Percentiles rank a stretch among this genome's conserved stretches.
Conservation (phyloP, 2,888 invertebrate species). For the Thyatira batis region DNA sequence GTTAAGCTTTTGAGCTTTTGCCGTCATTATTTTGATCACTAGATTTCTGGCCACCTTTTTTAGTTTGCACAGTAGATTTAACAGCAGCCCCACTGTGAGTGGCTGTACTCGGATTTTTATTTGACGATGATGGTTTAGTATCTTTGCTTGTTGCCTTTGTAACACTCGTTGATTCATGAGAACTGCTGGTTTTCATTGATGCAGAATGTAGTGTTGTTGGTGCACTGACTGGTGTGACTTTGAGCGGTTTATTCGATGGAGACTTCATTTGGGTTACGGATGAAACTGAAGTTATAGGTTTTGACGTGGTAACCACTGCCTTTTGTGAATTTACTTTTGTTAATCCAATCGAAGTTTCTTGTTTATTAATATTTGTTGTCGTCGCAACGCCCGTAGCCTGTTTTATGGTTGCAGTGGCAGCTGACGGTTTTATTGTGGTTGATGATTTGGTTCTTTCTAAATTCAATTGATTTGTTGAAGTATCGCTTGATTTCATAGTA, state of each 20-base stretch:
- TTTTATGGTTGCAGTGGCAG: conserved; percentile 5
- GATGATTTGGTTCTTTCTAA: conserved; percentile 10
- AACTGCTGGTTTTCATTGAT: not conserved
- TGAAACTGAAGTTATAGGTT: conserved; percentile 3
- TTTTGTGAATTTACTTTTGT: conserved; percentile 14
- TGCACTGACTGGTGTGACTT: not conserved
- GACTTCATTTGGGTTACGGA: not conserved
- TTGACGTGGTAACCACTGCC: conserved; percentile 13
- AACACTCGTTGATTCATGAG: not conserved
- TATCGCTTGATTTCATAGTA: not conserved
- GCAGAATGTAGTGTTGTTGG: not conserved
- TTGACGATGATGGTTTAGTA: conserved; percentile 6
- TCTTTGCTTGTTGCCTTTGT: not conserved
- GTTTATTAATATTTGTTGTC: conserved; percentile 7
- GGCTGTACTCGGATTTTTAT: conserved; percentile 7
- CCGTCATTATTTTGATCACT: conserved; percentile 34
- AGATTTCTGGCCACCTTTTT: conserved; percentile 34
- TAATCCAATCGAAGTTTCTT: conserved; percentile 8
- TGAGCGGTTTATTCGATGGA: not conserved
- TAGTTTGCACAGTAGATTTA: conserved; percentile 20
- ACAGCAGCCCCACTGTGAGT: conserved; percentile 7
- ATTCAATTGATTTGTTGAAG: conserved; percentile 12
- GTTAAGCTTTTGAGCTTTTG: conserved; percentile 47
- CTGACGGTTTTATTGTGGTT: conserved; percentile 17
- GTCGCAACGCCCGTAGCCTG: not conserved